Evolutionary conservation across 2,113 vertebrate genomes (phyloP).

Genomic region (Pimephales promelas): DNA sequence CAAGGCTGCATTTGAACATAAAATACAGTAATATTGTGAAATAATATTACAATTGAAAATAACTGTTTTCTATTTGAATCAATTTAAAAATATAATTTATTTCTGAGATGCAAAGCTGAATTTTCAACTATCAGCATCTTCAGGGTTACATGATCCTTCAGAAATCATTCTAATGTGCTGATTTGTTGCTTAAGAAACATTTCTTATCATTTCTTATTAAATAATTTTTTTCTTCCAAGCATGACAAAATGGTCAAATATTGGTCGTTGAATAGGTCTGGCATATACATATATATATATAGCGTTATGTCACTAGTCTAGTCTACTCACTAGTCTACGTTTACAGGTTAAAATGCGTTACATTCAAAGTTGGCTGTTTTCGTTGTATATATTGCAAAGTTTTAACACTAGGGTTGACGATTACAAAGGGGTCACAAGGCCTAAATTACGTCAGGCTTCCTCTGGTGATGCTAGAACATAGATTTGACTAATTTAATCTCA

Average conservation of each 20-base stretch:
- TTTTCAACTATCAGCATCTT: neutral
- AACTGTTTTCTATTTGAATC: no score
- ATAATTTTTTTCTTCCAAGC: neutral
- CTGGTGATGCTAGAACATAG: neutral
- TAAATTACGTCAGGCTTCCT: neutral
- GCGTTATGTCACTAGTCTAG: neutral
- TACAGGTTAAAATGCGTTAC: conserved; percentile 9
- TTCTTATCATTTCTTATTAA: neutral
- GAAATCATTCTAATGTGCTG: neutral
- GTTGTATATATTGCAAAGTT: conserved; percentile 12
- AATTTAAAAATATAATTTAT: no score
- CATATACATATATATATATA: neutral
- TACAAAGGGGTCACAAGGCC: no score
- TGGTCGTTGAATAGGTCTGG: neutral
- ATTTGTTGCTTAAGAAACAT: neutral
- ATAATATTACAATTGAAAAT: no score
- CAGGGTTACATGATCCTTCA: neutral
- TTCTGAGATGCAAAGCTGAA: neutral
- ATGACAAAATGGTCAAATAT: neutral
- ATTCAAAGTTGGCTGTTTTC: neutral
- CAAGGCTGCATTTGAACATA: no score
- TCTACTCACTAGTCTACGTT: neutral
- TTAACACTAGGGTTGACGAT: conserved; percentile 1
- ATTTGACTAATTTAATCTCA: neutral
- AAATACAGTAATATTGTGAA: no score